Base-by-base conservation (phyloP, 1,140 invertebrate genomes). In the Pogonomyrmex californicus region DNA sequence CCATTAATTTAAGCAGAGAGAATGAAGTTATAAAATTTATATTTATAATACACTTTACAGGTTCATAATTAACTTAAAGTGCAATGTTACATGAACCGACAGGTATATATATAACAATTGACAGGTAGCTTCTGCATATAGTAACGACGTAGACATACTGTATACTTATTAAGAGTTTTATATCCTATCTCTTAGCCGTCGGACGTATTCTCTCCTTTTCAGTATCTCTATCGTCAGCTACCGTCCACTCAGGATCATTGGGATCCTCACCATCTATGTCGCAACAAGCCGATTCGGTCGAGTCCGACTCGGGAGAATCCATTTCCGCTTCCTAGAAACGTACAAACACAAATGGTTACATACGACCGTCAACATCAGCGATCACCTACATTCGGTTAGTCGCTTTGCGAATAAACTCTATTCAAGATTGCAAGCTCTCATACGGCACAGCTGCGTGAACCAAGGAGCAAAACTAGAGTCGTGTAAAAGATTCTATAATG, bases 211-310 rank as follows among this genome's bases (percentile, higher is more conserved):
- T 93, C 79, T 95, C 95, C 89, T 95, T 95, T 91, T 95, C 94
- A 87, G 91, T 92, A 76, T 95, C 94, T 68, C 94, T 92, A 65
- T 94, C 94, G 77, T 95, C 94, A 38, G 93, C 96, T 56, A 96
- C 96, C 49, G 96, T 96, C 98, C 98, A 98, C 92, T 98, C 98
- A 3, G 97, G 97, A 95, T 98, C 98, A 93, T 98, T 97, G 1
- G 97, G 97, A 94, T 98, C 97, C 90, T 98, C 97, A 4, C 96
- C 97, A 60, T 96, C 96, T 85, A 96, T 95, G 56, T 96, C 96
- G 82, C 94, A 95, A 85, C 93, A 95, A 33, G 96, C 96, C 41
- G 97, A 96, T 90, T 96, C 96, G 14, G 96, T 96, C 33, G 96
- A 96, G 90, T 97, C 97, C 79, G 96, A 96, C 87, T 96, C 95